A percentile compares a stretch with the other conserved stretches of the same genome.
These are phyloP conservation scores for Nautilus pompilius DNA, from an alignment of 1,140 invertebrate species.

Conservation along the genomic window DNA sequence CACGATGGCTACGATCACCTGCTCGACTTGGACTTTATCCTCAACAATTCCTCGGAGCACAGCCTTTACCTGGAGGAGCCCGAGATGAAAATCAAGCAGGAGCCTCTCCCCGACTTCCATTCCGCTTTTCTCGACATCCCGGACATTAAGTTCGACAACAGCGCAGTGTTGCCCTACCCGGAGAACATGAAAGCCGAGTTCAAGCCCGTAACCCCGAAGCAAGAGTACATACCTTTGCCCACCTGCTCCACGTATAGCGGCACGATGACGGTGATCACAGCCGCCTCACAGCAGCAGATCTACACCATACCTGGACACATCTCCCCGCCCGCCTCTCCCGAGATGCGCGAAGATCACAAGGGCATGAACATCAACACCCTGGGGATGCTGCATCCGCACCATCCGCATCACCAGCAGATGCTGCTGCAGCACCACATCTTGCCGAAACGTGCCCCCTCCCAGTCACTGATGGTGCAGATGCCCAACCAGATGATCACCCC, in stretches of 20 bases:
- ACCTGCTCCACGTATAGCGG: slow-evolving; percentile 36
- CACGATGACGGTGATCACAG: slow-evolving; percentile 30
- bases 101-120: slow-evolving; percentile 45
- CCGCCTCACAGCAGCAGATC: slow-evolving; percentile 15
- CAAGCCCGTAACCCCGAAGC: slow-evolving; percentile 34
- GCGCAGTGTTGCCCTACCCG: slow-evolving; percentile 11
- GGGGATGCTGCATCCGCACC: slow-evolving; percentile 33
- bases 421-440: slow-evolving; percentile 24
- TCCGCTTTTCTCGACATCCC: slow-evolving; percentile 52
- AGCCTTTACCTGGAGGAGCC: slow-evolving; percentile 36
- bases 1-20: slow-evolving; percentile 41
- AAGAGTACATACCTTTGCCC: slow-evolving; percentile 23
- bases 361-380: slow-evolving; percentile 18
- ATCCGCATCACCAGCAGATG: slow-evolving; percentile 21
- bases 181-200: slow-evolving; percentile 29
- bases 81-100: slow-evolving; percentile 35
- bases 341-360: slow-evolving; percentile 35
- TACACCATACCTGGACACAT: slow-evolving; percentile 54
- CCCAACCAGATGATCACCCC: slow-evolving; percentile 58
- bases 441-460: slow-evolving; percentile 22
- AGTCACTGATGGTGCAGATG: slow-evolving; percentile 24
- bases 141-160: slow-evolving; percentile 47
- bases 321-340: slow-evolving; percentile 60
- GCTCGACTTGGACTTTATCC: slow-evolving; percentile 52
- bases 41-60: slow-evolving; percentile 40